phyloP scores from a whole-genome alignment of 2,888 invertebrate species.

The Limnephilus marmoratus region DNA sequence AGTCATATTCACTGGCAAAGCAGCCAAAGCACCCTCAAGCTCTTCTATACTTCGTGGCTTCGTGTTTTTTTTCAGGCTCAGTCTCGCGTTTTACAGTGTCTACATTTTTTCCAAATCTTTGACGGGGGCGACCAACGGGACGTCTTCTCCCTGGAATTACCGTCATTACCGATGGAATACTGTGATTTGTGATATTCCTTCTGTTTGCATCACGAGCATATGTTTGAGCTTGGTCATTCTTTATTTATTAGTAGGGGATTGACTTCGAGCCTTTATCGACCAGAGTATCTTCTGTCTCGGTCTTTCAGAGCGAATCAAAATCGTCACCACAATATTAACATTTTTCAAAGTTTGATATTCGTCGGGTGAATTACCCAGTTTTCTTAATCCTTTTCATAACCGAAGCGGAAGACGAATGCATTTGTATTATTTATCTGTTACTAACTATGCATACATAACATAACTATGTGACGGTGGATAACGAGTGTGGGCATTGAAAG shows the following conservation, averaged over 20 bases:
- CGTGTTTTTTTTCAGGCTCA: not conserved
- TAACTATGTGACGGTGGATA: not conserved
- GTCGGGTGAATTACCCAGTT: not conserved
- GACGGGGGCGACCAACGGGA: not conserved
- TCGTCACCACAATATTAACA: not conserved
- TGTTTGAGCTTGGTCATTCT: not conserved
- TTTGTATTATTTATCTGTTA: not conserved
- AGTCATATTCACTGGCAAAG: no score
- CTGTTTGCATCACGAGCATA: no score
- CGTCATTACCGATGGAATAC: not conserved
- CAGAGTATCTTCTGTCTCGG: not conserved
- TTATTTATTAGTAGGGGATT: no score
- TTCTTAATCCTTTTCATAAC: not conserved
- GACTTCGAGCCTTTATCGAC: no score
- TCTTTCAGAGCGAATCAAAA: not conserved
- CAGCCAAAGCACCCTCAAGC: no score
- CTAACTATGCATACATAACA: not conserved
- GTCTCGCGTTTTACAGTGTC: not conserved
- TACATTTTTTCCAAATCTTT: not conserved
- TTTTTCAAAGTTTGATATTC: not conserved
- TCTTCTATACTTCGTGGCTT: not conserved
- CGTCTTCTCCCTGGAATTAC: not conserved
- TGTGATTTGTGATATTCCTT: not conserved
- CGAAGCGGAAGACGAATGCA: not conserved
- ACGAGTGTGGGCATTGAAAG: not conserved